Evolutionary conservation across 1,140 invertebrate genomes (phyloP), one percentile per base, ranked within the genome.

Genomic region (Ostrea edulis): DNA sequence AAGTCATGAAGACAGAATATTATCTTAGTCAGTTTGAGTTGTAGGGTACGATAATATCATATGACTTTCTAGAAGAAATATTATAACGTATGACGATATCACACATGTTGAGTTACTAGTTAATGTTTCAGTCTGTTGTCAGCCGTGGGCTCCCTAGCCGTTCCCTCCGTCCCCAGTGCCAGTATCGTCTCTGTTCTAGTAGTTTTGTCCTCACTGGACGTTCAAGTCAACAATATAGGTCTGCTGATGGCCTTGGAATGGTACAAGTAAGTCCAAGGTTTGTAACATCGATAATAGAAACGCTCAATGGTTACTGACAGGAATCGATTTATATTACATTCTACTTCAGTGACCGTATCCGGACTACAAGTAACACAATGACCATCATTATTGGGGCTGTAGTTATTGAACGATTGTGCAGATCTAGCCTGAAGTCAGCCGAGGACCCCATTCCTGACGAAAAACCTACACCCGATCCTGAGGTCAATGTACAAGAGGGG

Each of bases 231-330:
- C 91, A 97, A 98, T 93, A 97, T 98, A 5, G 97, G 97, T 0
- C 94, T 98, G 1, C 95, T 98, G 1, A 98, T 98, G 93, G 97
- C 97, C 83, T 96, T 98, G 53, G 97, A 98, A 93, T 98, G 97
- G 97, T 97, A 98, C 93, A 97, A 98, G 97, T 98, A 95, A 97
- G 97, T 97, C 93, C 88, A 86, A 14, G 1, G 35, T 7, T 53
- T 62, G 22, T 7, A 81, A 62, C 8, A 62, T 62, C 1, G 55
- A 17, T 62, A 20, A 20, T 62, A 17, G 5, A 62, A 58, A 62
- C 14, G 20, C 20, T 62, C 17, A 62, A 62, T 62, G 0, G 2
- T n/a, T 7, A 20, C 20, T 62, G 55, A 62, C 55, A 0, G 35
- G 55, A 62, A 17, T 20, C 55, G n/a, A 62, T 12, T 20, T 62